Percentiles rank a stretch among this genome's conserved stretches.
phyloP scores from a whole-genome alignment of 2,797 vertebrate genomes.

The Mus minutoides region DNA sequence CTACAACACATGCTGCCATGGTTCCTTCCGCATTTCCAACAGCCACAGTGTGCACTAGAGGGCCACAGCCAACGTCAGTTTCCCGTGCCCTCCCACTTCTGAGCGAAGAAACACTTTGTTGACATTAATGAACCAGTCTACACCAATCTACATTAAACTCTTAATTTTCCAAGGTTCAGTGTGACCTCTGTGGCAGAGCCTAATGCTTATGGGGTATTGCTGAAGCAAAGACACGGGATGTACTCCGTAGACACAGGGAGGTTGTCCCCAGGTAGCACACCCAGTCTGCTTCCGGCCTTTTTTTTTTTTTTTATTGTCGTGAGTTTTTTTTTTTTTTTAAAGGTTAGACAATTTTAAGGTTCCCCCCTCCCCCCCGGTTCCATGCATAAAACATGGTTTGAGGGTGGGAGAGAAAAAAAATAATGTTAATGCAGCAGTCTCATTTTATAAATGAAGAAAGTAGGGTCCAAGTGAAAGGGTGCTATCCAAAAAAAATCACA shows the following conservation, averaged over 20 bases:
- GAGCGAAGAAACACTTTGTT: not conserved
- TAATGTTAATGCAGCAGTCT: not conserved
- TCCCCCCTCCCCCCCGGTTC: not conserved
- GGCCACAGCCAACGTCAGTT: not conserved
- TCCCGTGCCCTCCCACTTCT: not conserved
- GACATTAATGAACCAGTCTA: not conserved
- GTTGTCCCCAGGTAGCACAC: not conserved
- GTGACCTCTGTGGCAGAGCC: not conserved
- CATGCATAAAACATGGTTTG: not conserved
- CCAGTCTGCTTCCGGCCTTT: not conserved
- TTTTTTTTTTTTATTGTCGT: not conserved
- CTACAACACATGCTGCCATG: not conserved
- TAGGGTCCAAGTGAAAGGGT: not conserved
- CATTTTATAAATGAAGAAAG: slow-evolving; percentile 27
- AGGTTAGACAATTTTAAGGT: not conserved
- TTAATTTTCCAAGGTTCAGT: not conserved
- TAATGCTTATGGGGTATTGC: too few species aligned
- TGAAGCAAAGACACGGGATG: not conserved
- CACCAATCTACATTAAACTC: not conserved
- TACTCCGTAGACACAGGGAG: fast-evolving
- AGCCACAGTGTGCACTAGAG: not conserved
- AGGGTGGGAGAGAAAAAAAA: not conserved
- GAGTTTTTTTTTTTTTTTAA: not conserved
- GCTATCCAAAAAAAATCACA: not conserved
- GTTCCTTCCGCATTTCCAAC: not conserved